Percentiles rank a stretch among this genome's conserved stretches.
These are phyloP conservation scores for Mimas tiliae DNA, from an alignment of 2,888 invertebrate genomes.

Conservation along the genomic window DNA sequence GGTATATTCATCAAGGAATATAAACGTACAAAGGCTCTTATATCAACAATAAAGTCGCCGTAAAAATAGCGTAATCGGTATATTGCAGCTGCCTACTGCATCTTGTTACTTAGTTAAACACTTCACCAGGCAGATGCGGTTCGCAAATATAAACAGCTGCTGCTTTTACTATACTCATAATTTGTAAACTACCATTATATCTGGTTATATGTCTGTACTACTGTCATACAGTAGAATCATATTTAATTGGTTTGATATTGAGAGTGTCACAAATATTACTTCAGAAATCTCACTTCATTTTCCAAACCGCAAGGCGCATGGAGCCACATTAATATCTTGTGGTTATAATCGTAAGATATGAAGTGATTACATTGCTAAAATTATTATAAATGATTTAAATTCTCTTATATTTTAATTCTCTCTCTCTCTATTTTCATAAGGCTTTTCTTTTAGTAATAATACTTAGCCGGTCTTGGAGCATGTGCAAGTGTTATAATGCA, in stretches of 20 bases:
- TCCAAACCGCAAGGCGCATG: slow-evolving; percentile 16
- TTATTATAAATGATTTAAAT: not conserved
- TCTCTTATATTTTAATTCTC: not conserved
- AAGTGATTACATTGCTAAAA: not conserved
- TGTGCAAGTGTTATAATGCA: slow-evolving; percentile 31
- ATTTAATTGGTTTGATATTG: slow-evolving; percentile 7
- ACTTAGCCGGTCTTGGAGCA: not conserved
- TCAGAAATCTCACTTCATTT: not conserved
- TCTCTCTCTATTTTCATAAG: not conserved
- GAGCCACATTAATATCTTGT: slow-evolving; percentile 4
- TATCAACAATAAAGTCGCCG: slow-evolving; percentile 1
- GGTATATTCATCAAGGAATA: not conserved
- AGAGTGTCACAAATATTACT: slow-evolving; percentile 11
- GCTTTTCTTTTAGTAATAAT: slow-evolving; percentile 11
- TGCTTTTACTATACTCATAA: slow-evolving; percentile 13
- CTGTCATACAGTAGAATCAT: slow-evolving; percentile 3
- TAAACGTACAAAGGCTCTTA: slow-evolving; percentile 1
- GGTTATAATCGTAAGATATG: slow-evolving; percentile 17
- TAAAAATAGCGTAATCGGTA: slow-evolving; percentile 9
- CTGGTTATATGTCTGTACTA: not conserved
- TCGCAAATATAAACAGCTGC: slow-evolving; percentile 22
- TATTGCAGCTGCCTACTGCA: slow-evolving; percentile 24
- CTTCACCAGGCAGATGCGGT: slow-evolving; percentile 19
- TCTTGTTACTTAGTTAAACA: slow-evolving; percentile 20
- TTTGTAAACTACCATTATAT: slow-evolving; percentile 12